Evolutionary conservation across 37 sponge, comb jelly and placozoan genomes (phyloP), one percentile per base, ranked within the genome.

Genomic region (Cliona cf. orientalis): DNA sequence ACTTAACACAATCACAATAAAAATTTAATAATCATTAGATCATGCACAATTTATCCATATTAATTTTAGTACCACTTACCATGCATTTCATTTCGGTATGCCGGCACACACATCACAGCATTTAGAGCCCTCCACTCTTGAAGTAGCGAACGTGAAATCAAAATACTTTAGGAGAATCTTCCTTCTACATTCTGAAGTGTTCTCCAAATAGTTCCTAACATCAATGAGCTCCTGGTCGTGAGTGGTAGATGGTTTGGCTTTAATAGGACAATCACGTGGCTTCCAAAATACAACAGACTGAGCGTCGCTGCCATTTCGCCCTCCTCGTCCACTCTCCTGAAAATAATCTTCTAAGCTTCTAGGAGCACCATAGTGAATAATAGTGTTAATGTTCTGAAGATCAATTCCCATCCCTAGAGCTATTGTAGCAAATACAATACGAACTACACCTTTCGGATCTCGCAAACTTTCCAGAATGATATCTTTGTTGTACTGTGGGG

Each of bases 341-440:
- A 73, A 73, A 6, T 73, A 85, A 58, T 77, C 86, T n/a, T 85
- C 71, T 36, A 77, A 78, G 39, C 71, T 68, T 9, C 49, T 59
- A 29, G 81, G 81, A 58, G 80, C 81, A 17, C 87, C 87, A 64
- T 87, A 72, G 67, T 80, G 87, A 38, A 80, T 72, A 42, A 80
- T 72, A 21, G 35, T 53, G 66, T 80, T 81, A 12, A 87, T 66
- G 41, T 61, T 59, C 39, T 1, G 14, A 1, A 66, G 53, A 43
- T 85, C n/a, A 6, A 85, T 41, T 46, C 86, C 78, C 88, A 87
- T 81, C 25, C 82, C 88, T 2, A 87, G 75, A 28, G 88, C 88
- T 3, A 74, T 72, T 34, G 88, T 87, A 3, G 88, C 88, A 81
- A 87, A 87, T 21, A 87, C 83, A 14, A 87, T 76, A 32, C 81